Evolutionary conservation across 2,113 vertebrate genomes (phyloP), one percentile per base, ranked within the genome.

Genomic region (Leucoraja erinaceus): DNA sequence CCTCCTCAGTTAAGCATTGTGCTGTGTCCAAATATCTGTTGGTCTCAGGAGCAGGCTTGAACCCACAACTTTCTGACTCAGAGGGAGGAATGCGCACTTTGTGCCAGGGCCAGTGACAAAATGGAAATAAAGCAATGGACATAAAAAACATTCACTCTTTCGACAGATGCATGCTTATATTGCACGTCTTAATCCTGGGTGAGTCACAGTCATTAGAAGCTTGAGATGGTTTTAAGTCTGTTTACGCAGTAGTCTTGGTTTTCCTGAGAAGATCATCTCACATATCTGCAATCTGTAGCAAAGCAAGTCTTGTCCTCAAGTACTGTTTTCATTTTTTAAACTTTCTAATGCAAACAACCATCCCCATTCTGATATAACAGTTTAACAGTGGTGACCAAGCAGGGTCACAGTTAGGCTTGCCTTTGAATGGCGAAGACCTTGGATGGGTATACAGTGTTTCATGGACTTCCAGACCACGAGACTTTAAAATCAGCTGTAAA

Each of bases 401-500:
- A 9, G 20, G 47, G 54, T 88, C 59, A 33, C 4, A 16, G 83
- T 7, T 88, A 16, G 83, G 59, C 59, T 31, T 18, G 83, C n/a
- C 59, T n/a, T 11, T 54, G 54, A 9, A 54, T 56, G 22, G 59
- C 18, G 63, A 88, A 16, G 59, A 63, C 61, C 25, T 14, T 88
- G 59, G 5, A 31, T 88, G 83, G 83, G n/a, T 88, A 14, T 66
- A 63, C 59, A 63, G 59, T 31, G 14, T 31, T 59, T 18, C 59
- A 88, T 33, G 0, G n/a, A 88, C 28, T 88, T 88, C 25, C 63
- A 63, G 56, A 61, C 83, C 31, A 56, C 12, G 9, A 61, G n/a
- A 88, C 0, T 88, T n/a, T 18, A 31, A 63, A 59, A 66, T 88
- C 83, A 88, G 83, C 83, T 88, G 83, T 63, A 66, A 88, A 88